Base-by-base conservation (phyloP, 2,797 vertebrate genomes). In the Sebastes jordani region DNA sequence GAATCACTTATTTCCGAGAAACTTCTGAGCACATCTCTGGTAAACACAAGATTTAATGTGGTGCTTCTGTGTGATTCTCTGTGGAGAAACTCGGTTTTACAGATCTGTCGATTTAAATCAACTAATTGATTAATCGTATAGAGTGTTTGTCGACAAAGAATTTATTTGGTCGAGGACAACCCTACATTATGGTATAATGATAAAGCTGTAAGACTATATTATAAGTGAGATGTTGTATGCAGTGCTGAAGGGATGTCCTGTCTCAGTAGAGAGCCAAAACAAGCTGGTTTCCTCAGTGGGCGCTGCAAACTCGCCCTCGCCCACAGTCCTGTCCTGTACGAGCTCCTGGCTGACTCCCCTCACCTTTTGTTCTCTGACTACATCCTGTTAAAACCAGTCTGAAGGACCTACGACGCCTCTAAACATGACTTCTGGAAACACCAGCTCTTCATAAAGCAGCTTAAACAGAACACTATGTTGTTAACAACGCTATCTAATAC, bases 281-380 rank as follows among this genome's bases (percentile, higher is more conserved):
- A 30, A 64, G 70, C 23, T 22, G 23, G 22, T 63, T 67, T 68
- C 18, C 5, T 29, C 69, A 64, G 74, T 3, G 61, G 82, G 71
- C 18, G 18, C 42, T 16, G 63, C 11, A 32, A 72, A 77, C 71
- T 84, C 59, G 64, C 80, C 77, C 85, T 84, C 59, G 64, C 80
- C 77, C 85, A 76, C 76, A 69, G 60, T 22, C 8, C 18, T 64
- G 68, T 62, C 6, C 18, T 64, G 68, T 62, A 65, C 11, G 9
- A 75, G 59, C 65, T 59, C 60, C 66, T 32, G 56, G 71, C 74
- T 80, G 66, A 81, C 74, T 63, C 58, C 30, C 61, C 42, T 83
- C 77, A 79, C 73, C 76, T 80, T 80, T 30, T 86, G 75, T 83
- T 86, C 81, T 83, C 76, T 62, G 58, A 85, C 75, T 74, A 27